Percentiles rank a stretch among this genome's conserved stretches.
These are phyloP conservation scores for Crematogaster levior DNA, from an alignment of 2,888 invertebrate genomes.

Conservation along the genomic window DNA sequence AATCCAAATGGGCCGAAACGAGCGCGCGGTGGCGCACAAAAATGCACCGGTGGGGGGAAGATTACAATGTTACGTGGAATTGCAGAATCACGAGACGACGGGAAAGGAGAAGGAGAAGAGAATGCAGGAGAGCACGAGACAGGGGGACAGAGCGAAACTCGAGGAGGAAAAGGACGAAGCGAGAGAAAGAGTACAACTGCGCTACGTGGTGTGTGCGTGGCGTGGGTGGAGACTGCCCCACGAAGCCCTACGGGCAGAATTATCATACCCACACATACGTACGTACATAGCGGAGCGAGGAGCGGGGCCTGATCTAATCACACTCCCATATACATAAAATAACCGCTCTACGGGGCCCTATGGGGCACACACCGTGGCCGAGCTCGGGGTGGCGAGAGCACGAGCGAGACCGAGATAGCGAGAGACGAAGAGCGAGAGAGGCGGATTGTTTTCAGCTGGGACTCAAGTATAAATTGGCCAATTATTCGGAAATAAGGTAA, in stretches of 20 bases:
- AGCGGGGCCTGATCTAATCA: constrained; percentile 84
- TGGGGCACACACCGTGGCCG: constrained; percentile 80
- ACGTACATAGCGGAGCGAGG: constrained; percentile 41
- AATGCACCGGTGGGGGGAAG: constrained; percentile 62
- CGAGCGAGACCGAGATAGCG: constrained; percentile 69
- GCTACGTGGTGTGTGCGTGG: constrained; percentile 78
- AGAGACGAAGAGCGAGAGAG: constrained; percentile 75
- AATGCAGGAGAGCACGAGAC: constrained; percentile 47
- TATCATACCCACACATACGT: constrained; percentile 82
- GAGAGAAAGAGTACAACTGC: constrained; percentile 49
- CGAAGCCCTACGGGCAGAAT: constrained; percentile 84
- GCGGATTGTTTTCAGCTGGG: constrained; percentile 85
- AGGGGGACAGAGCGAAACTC: neutral
- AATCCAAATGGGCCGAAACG: constrained; percentile 73
- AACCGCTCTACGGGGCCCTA: constrained; percentile 84
- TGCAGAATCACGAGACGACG: constrained; percentile 64
- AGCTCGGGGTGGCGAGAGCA: constrained; percentile 68
- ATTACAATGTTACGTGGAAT: constrained; percentile 76
- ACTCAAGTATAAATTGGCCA: constrained; percentile 86
- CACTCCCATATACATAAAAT: constrained; percentile 86
- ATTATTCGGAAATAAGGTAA: constrained; percentile 86
- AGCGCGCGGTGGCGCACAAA: constrained; percentile 66
- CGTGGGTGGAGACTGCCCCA: constrained; percentile 84
- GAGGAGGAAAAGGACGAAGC: neutral
- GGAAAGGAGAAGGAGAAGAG: constrained; percentile 37